Evolutionary conservation across 2,113 vertebrate genomes (phyloP).

Genomic region (Ranitomeya imitator): DNA sequence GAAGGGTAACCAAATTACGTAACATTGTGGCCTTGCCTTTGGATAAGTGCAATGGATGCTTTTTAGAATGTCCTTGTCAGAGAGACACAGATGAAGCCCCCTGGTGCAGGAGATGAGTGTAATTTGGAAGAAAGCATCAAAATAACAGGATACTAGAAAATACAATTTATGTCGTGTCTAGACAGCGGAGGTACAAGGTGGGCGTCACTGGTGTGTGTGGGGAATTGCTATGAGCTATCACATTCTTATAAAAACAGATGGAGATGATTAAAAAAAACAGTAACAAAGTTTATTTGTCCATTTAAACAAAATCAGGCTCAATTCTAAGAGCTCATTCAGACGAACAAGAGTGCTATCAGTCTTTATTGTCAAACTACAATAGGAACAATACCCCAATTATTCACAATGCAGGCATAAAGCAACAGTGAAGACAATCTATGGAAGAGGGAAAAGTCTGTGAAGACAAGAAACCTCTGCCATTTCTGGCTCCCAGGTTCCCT

Average conservation of each 20-base stretch:
- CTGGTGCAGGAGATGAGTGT: conserved; percentile 35
- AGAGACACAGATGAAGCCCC: neutral
- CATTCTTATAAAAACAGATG: too few relatives aligned
- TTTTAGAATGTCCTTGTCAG: conserved; percentile 1
- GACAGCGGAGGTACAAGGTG: conserved; percentile 4
- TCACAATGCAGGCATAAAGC: too few relatives aligned
- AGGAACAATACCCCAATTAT: too few relatives aligned
- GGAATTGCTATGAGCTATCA: neutral
- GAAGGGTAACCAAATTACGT: neutral
- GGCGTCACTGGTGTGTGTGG: neutral
- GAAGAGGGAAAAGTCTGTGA: too few relatives aligned
- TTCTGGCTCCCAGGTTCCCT: too few relatives aligned
- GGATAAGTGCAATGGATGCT: neutral
- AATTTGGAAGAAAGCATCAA: conserved; percentile 41
- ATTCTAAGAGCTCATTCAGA: neutral
- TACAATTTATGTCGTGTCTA: conserved; percentile 12
- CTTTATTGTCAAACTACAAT: too few relatives aligned
- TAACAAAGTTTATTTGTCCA: neutral
- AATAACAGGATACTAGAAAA: conserved; percentile 36
- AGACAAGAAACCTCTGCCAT: too few relatives aligned
- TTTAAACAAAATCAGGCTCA: neutral
- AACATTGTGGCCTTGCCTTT: neutral
- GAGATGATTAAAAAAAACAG: neutral
- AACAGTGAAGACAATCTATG: too few relatives aligned
- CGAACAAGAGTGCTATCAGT: too few relatives aligned